Percentiles rank a stretch among this genome's conserved stretches.
These are phyloP conservation scores for Perodicticus potto DNA, from an alignment of 2,797 vertebrate genomes.

Conservation along the genomic window DNA sequence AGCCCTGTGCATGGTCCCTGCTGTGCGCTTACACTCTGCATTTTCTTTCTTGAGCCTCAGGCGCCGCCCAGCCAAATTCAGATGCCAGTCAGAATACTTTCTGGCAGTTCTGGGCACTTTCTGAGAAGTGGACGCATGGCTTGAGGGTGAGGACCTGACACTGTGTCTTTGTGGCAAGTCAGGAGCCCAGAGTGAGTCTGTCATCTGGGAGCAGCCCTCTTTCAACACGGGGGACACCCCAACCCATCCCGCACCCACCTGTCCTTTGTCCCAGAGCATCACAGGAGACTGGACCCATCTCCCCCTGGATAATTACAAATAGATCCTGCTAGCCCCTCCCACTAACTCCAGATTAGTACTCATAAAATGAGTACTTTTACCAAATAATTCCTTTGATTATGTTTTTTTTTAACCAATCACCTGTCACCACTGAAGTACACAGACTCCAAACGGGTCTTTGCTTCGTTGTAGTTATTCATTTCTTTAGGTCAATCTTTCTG, in stretches of 20 bases:
- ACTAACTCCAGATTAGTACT: too few species aligned
- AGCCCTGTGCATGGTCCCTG: too few species aligned
- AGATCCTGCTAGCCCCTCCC: too few species aligned
- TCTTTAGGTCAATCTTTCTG: neutral
- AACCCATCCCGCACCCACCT: neutral
- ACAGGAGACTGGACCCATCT: neutral
- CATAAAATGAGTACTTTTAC: neutral
- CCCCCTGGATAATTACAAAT: neutral
- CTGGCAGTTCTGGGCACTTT: neutral
- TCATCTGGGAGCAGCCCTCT: too few species aligned
- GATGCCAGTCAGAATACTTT: accelerated
- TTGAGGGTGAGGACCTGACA: too few species aligned
- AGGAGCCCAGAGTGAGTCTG: neutral
- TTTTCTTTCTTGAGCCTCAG: neutral
- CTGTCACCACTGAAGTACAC: neutral
- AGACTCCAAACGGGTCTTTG: neutral
- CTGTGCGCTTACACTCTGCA: too few species aligned
- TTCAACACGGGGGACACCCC: too few species aligned
- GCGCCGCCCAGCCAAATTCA: neutral
- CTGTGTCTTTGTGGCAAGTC: neutral
- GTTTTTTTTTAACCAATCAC: too few species aligned
- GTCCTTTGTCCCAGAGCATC: neutral
- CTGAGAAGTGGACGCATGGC: neutral
- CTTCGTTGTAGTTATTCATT: neutral
- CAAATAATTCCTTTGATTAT: too few species aligned